Percentiles rank a stretch among this genome's conserved stretches.
Conservation (phyloP, 23 tunicate species). For the Phallusia fumigata region DNA sequence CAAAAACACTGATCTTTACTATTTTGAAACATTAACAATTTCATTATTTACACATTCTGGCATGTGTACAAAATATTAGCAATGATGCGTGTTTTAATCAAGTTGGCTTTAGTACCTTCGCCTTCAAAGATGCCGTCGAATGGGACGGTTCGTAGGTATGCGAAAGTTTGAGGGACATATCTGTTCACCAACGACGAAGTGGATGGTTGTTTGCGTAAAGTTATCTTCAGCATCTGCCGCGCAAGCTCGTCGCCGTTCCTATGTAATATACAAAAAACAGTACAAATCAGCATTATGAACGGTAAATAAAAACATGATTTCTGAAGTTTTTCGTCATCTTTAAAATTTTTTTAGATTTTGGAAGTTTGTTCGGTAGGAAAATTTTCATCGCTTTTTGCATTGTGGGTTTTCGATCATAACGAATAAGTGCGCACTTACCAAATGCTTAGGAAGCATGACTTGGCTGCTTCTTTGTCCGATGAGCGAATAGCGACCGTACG, state of each 20-base stretch:
- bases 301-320: too few species aligned
- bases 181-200: constrained; percentile 24
- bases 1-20: too few species aligned
- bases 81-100: too few species aligned
- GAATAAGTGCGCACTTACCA: background rate
- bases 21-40: too few species aligned
- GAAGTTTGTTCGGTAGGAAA: too few species aligned
- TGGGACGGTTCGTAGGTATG: constrained; percentile 33
- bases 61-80: too few species aligned
- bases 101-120: constrained; percentile 37
- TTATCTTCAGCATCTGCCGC: constrained; percentile 41
- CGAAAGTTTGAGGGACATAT: constrained; percentile 34
- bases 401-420: background rate
- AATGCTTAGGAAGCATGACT: background rate
- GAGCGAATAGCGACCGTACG: constrained; percentile 16
- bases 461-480: background rate
- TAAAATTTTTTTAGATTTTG: too few species aligned
- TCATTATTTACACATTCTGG: too few species aligned
- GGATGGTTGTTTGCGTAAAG: constrained; percentile 42
- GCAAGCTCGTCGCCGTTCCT: constrained; percentile 90
- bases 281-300: too few species aligned
- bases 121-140: constrained; percentile 78
- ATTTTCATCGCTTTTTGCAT: too few species aligned
- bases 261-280: too few species aligned
- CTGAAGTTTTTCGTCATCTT: too few species aligned